Evolutionary conservation across 1,140 invertebrate species (phyloP), one percentile per base, ranked within the genome.

Genomic region (Vanessa atalanta): DNA sequence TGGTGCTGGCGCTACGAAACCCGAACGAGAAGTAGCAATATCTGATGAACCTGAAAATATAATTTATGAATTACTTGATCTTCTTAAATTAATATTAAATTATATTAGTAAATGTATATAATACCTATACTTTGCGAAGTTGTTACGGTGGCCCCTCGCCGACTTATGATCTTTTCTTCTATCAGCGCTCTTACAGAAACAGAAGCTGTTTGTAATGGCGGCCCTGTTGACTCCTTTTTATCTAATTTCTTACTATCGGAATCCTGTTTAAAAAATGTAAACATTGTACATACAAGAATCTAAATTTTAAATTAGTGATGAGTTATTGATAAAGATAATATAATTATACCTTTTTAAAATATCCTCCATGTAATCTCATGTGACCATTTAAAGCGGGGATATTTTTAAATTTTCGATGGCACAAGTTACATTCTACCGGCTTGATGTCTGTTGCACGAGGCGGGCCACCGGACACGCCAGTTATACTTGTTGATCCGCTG

Each of bases 341-440:
- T 61, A 37, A 37, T 61, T 37, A 61, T 61, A 97, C 97, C 95
- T 98, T 99, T 92, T 99, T 99, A 87, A 98, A 97, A 91, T 99
- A 99, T 68, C 98, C 98, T 15, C 98, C 98, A 93, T 99, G 98
- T 26, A 99, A 94, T 81, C 98, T 94, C 98, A 99, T 99, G 87
- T 99, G 98, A 15, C 98, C 98, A 93, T 99, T 99, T 47, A 99
- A 95, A 16, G 98, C 98, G 9, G 98, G 97, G 89, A 99, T 97
- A 91, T 99, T 99, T 94, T 99, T 99, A 93, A 99, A 99, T 90
- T 97, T 96, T 65, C 97, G 95, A 90, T 98, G 96, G 89, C 98
- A 99, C 51, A 99, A 94, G 92, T 97, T 98, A 91, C 98, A 99
- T 89, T 98, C 97, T 26, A 98, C 98, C 31, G 97, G 97, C 87